These are phyloP conservation scores for Montipora capitata DNA, from an alignment of 92 coral and sea anemone species.

Conservation along the genomic window DNA sequence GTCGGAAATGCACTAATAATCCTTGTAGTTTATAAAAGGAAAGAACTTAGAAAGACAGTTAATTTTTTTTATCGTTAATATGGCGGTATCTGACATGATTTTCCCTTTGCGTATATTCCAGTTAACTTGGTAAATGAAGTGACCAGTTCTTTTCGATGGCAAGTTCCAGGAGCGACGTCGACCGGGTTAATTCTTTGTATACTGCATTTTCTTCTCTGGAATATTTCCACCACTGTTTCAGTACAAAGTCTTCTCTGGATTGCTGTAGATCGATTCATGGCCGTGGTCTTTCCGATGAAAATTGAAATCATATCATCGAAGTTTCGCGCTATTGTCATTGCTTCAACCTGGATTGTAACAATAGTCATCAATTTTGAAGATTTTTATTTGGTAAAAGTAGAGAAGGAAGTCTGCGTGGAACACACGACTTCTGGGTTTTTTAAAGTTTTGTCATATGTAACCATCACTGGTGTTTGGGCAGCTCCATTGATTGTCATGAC, in stretches of 20 bases:
- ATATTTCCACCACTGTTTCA: constrained; percentile 2
- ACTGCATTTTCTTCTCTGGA: not conserved
- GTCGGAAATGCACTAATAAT: not conserved
- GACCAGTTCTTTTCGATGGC: not conserved
- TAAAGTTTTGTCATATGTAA: not conserved
- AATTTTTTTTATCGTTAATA: constrained; percentile 11
- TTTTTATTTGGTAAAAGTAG: not conserved
- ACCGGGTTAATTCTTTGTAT: not conserved
- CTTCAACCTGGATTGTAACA: not conserved
- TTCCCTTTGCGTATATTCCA: not conserved
- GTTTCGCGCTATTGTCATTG: not conserved
- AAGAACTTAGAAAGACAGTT: not conserved
- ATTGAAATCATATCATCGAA: not conserved
- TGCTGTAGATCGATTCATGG: constrained; percentile 1
- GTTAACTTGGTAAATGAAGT: no score
- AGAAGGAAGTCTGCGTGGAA: no score
- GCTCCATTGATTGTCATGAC: not conserved
- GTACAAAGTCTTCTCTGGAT: constrained; percentile 2
- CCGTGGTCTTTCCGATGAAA: not conserved
- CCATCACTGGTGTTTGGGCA: not conserved
- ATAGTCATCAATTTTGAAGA: not conserved
- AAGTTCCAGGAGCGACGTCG: not conserved
- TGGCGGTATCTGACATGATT: constrained; percentile 6
- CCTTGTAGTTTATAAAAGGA: not conserved
- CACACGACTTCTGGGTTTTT: no score